Evolutionary conservation across 2,113 vertebrate species (phyloP).

Genomic region (Scophthalmus maximus): DNA sequence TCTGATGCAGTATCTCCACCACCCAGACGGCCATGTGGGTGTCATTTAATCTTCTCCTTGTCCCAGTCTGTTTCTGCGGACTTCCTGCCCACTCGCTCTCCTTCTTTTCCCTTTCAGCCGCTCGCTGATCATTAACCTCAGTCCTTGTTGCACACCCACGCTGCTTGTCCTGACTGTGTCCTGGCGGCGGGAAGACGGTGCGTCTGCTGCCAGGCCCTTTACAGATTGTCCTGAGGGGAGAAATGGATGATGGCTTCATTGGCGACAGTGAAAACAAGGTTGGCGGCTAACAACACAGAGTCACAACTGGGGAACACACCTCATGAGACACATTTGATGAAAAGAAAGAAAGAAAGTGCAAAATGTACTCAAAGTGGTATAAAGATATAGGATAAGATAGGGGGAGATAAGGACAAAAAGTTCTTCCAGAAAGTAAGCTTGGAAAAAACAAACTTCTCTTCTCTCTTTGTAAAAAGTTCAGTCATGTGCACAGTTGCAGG

Average conservation of each 20-base stretch:
- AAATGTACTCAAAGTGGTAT: background rate
- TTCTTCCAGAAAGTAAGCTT: background rate
- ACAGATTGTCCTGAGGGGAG: constrained; percentile 26
- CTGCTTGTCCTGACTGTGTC: constrained; percentile 49
- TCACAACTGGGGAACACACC: background rate
- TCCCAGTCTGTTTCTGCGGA: constrained; percentile 60
- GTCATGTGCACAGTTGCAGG: background rate
- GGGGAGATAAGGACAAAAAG: no score
- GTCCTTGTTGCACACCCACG: constrained; percentile 73
- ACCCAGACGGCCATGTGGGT: constrained; percentile 56
- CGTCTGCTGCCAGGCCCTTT: constrained; percentile 63
- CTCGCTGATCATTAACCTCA: constrained; percentile 72
- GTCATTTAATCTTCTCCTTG: constrained; percentile 71
- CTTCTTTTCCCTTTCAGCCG: constrained; percentile 57
- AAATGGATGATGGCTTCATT: constrained; percentile 57
- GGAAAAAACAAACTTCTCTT: background rate
- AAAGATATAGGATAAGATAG: no score
- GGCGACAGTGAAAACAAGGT: constrained; percentile 3
- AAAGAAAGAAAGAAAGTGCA: background rate
- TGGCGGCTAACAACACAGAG: constrained; percentile 2
- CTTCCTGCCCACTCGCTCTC: constrained; percentile 70
- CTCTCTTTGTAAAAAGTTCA: background rate
- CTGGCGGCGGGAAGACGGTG: constrained; percentile 23
- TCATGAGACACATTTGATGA: constrained; percentile 14
- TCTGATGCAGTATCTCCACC: constrained; percentile 27